Conservation (phyloP, 2,888 invertebrate genomes). For the Trypoxylon attenuatum region DNA sequence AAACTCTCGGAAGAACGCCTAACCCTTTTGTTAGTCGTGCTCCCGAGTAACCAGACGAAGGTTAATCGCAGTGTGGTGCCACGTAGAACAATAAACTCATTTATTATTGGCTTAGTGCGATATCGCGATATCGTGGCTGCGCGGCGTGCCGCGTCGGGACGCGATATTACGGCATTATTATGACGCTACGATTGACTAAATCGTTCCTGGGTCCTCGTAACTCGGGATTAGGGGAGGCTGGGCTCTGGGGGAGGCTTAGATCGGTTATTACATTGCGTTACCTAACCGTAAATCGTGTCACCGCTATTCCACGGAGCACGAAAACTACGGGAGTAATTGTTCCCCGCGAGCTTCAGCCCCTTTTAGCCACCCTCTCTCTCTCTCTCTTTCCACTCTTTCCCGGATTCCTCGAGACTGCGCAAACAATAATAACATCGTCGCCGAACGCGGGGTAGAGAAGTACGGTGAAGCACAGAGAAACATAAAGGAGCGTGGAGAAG, state of each 20-base stretch:
- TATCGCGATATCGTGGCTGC: slow-evolving; percentile 31
- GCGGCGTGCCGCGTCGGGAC: slow-evolving; percentile 25
- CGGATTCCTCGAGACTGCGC: slow-evolving; percentile 25
- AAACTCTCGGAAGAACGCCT: background rate
- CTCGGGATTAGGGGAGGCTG: slow-evolving; percentile 57
- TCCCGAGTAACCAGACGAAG: slow-evolving; percentile 13
- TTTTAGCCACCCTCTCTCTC: background rate
- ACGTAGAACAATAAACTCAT: slow-evolving; percentile 51
- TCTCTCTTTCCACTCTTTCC: slow-evolving; percentile 6
- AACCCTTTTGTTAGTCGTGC: slow-evolving; percentile 22
- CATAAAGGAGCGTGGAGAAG: no score
- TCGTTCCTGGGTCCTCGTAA: slow-evolving; percentile 58
- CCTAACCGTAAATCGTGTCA: slow-evolving; percentile 57
- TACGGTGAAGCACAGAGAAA: no score
- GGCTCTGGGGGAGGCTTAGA: slow-evolving; percentile 48
- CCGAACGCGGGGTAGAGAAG: slow-evolving; percentile 17
- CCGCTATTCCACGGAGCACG: slow-evolving; percentile 29
- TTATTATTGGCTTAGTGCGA: slow-evolving; percentile 55
- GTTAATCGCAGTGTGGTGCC: slow-evolving; percentile 6
- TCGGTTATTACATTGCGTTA: slow-evolving; percentile 59
- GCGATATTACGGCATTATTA: slow-evolving; percentile 58
- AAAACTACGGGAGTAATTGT: slow-evolving; percentile 38
- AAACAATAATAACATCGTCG: slow-evolving; percentile 56
- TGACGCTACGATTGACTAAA: slow-evolving; percentile 62
- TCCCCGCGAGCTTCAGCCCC: background rate